A percentile compares a stretch with the other conserved stretches of the same genome.
Evolutionary conservation across 2,888 invertebrate species (phyloP).

Genomic region (Drosophila seclusa): DNA sequence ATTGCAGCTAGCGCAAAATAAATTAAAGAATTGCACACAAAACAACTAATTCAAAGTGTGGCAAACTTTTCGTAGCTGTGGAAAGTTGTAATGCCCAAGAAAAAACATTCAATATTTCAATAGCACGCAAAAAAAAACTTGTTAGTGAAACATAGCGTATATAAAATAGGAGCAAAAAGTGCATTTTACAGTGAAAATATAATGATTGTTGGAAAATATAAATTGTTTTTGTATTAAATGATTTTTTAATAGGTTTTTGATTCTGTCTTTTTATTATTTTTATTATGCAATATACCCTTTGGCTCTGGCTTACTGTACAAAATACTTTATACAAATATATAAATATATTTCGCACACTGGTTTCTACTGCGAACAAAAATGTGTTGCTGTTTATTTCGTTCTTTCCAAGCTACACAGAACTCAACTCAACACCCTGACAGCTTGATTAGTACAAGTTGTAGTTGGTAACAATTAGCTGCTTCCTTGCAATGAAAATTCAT

Average conservation of each 20-base stretch:
- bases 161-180: slow-evolving; percentile 5
- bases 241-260: background rate
- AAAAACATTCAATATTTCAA: slow-evolving; percentile 56
- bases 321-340: slow-evolving; percentile 9
- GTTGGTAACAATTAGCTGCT: slow-evolving; percentile 58
- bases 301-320: background rate
- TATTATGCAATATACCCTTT: background rate
- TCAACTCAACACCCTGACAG: slow-evolving; percentile 14
- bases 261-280: background rate
- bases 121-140: slow-evolving; percentile 32
- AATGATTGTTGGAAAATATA: background rate
- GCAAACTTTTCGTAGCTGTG: slow-evolving; percentile 42
- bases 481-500: slow-evolving; percentile 53
- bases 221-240: background rate
- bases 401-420: slow-evolving; percentile 33
- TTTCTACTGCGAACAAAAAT: slow-evolving; percentile 44
- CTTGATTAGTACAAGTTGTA: slow-evolving; percentile 61
- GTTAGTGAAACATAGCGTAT: slow-evolving; percentile 27
- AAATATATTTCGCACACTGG: slow-evolving; percentile 60
- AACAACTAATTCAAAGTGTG: slow-evolving; percentile 47
- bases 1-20: slow-evolving; percentile 41
- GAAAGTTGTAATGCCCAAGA: slow-evolving; percentile 20
- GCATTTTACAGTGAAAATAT: background rate
- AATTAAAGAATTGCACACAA: slow-evolving; percentile 55
- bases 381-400: slow-evolving; percentile 29